These are phyloP conservation scores for Rhinella marina DNA, from an alignment of 2,797 vertebrate genomes.

Conservation along the genomic window DNA sequence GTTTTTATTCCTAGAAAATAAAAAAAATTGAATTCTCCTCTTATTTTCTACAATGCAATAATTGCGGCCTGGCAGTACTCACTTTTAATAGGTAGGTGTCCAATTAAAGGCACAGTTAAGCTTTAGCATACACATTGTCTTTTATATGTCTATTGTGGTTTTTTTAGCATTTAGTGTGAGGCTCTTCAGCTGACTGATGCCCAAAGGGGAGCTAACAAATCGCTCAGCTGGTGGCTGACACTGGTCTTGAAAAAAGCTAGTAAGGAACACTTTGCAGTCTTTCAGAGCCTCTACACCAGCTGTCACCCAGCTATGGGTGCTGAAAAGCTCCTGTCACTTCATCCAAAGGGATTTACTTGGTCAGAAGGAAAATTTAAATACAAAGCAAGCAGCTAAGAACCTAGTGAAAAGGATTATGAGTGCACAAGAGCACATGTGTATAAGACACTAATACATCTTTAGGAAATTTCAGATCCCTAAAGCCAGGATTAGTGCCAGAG, in stretches of 20 bases:
- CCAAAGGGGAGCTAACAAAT: constrained; percentile 80
- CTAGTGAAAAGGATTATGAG: constrained; percentile 88
- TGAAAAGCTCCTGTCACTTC: constrained; percentile 97
- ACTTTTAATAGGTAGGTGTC: constrained; percentile 71
- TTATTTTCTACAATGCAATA: constrained; percentile 50
- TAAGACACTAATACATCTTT: constrained; percentile 92
- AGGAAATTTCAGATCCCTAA: constrained; percentile 87
- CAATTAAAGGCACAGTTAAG: constrained; percentile 74
- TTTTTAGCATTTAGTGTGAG: constrained; percentile 76
- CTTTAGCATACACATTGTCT: constrained; percentile 72
- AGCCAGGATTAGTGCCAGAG: constrained; percentile 86
- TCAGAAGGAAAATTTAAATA: constrained; percentile 88
- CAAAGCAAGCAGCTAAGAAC: constrained; percentile 90
- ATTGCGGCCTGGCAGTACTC: constrained; percentile 71
- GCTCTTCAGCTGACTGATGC: constrained; percentile 79
- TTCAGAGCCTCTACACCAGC: constrained; percentile 93
- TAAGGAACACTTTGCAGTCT: constrained; percentile 82
- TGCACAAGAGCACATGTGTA: constrained; percentile 88
- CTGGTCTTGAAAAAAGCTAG: constrained; percentile 80
- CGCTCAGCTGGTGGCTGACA: constrained; percentile 83
- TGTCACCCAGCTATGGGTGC: constrained; percentile 91
- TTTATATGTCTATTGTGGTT: constrained; percentile 76
- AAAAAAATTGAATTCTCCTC: not conserved
- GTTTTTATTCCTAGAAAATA: not conserved
- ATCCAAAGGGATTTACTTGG: constrained; percentile 87